These are phyloP conservation scores for Sus cebifrons DNA, from an alignment of 2,797 vertebrate species.

Conservation along the genomic window DNA sequence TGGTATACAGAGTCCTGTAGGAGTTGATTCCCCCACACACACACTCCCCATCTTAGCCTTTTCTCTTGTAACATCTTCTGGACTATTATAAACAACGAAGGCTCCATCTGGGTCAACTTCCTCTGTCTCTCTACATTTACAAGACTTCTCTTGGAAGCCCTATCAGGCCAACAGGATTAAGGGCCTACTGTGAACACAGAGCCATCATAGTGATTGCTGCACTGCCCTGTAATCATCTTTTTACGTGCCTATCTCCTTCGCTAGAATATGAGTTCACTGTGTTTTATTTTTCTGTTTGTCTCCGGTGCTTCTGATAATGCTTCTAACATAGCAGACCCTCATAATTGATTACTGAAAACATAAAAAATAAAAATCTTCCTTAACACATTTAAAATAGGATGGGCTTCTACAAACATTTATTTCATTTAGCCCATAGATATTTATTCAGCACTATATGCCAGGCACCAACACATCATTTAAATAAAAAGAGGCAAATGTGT, in stretches of 20 bases:
- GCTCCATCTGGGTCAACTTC: neutral
- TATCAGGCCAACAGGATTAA: neutral
- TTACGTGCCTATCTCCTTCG: neutral
- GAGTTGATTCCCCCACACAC: neutral
- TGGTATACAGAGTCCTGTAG: neutral
- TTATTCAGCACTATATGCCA: constrained; percentile 7
- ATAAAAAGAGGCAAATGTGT: constrained; percentile 17
- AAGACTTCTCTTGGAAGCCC: neutral
- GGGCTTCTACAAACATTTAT: constrained; percentile 46
- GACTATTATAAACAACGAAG: neutral
- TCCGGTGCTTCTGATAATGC: neutral
- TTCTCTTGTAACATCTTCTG: constrained; percentile 4
- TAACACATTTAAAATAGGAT: constrained; percentile 22
- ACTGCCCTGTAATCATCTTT: neutral
- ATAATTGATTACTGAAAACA: neutral
- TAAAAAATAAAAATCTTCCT: constrained; percentile 12
- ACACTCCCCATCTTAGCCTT: neutral
- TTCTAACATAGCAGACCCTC: neutral
- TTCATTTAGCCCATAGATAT: constrained; percentile 61
- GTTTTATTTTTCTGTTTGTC: neutral
- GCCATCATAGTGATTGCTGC: neutral
- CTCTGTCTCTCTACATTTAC: neutral
- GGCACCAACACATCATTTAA: constrained; percentile 2
- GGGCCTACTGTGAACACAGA: accelerated
- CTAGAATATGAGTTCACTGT: neutral